These are phyloP conservation scores for Cynopterus sphinx DNA, from an alignment of 2,797 vertebrate genomes.

Conservation along the genomic window DNA sequence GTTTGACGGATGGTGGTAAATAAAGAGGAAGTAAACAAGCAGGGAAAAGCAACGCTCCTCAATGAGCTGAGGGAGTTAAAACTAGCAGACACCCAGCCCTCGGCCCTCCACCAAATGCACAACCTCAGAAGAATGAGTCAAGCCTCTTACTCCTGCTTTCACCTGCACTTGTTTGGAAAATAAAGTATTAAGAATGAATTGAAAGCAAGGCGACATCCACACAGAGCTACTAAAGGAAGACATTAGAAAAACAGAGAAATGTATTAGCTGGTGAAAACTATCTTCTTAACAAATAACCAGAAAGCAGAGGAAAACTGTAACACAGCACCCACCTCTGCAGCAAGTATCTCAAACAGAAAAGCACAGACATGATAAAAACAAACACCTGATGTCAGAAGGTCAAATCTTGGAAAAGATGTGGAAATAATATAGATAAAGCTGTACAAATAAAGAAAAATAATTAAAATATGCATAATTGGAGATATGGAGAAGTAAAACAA, in stretches of 20 bases:
- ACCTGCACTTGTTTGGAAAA: neutral
- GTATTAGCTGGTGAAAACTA: neutral
- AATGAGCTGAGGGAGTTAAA: neutral
- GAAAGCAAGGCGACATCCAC: neutral
- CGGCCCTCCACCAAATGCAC: fast-evolving
- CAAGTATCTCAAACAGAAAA: neutral
- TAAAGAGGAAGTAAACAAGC: neutral
- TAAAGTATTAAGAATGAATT: neutral
- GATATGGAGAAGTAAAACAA: neutral
- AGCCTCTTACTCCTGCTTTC: neutral
- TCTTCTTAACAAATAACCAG: neutral
- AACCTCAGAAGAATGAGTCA: fast-evolving
- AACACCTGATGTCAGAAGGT: neutral
- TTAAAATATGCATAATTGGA: neutral
- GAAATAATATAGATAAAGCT: neutral
- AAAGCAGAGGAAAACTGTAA: neutral
- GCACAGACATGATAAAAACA: neutral
- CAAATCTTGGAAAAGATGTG: neutral
- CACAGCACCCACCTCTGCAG: no score
- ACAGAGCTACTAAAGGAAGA: neutral
- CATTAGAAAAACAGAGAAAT: neutral
- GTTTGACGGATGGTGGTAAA: neutral
- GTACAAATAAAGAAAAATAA: neutral
- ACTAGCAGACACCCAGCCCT: fast-evolving
- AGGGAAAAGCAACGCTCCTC: neutral